phyloP scores from a whole-genome alignment of 2,113 vertebrate genomes.

The Ursus arctos region DNA sequence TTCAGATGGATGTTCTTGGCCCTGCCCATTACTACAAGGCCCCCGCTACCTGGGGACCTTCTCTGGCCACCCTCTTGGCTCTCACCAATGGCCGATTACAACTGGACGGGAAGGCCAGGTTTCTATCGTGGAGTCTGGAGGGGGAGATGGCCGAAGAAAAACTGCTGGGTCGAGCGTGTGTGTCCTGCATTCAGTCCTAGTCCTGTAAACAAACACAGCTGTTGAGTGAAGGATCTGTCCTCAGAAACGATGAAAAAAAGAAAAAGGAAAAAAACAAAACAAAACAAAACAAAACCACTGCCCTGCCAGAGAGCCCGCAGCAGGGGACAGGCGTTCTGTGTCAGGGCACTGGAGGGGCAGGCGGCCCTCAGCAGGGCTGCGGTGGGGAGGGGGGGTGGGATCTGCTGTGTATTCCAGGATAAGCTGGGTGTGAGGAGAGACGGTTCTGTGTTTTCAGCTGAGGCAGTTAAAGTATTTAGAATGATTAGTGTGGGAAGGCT shows the following conservation, averaged over 20 bases:
- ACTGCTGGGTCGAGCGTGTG: slow-evolving; percentile 84
- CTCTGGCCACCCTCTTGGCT: slow-evolving; percentile 77
- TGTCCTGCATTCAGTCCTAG: slow-evolving; percentile 87
- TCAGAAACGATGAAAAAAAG: slow-evolving; percentile 83
- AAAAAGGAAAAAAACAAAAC: neutral
- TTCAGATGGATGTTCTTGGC: slow-evolving; percentile 18
- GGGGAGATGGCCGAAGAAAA: slow-evolving; percentile 83
- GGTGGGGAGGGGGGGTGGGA: neutral
- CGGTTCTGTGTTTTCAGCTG: slow-evolving; percentile 36
- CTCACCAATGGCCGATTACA: slow-evolving; percentile 71
- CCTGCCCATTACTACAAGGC: slow-evolving; percentile 36
- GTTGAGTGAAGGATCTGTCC: slow-evolving; percentile 84
- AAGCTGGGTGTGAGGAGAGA: slow-evolving; percentile 60
- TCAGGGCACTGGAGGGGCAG: slow-evolving; percentile 65
- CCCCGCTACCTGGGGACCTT: neutral
- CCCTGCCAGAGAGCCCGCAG: slow-evolving; percentile 84
- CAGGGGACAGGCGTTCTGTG: slow-evolving; percentile 80
- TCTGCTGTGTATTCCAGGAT: slow-evolving; percentile 70
- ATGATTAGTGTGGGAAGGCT: slow-evolving; percentile 23
- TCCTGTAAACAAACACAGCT: slow-evolving; percentile 93
- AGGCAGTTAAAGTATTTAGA: slow-evolving; percentile 43
- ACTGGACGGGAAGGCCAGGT: slow-evolving; percentile 84
- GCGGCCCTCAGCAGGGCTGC: slow-evolving; percentile 71
- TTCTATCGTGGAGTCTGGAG: slow-evolving; percentile 84
- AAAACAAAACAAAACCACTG: slow-evolving; percentile 72